Percentiles rank a stretch among this genome's conserved stretches.
Conservation (phyloP, 2,888 invertebrate species). For the Hipparchia sbordonii region DNA sequence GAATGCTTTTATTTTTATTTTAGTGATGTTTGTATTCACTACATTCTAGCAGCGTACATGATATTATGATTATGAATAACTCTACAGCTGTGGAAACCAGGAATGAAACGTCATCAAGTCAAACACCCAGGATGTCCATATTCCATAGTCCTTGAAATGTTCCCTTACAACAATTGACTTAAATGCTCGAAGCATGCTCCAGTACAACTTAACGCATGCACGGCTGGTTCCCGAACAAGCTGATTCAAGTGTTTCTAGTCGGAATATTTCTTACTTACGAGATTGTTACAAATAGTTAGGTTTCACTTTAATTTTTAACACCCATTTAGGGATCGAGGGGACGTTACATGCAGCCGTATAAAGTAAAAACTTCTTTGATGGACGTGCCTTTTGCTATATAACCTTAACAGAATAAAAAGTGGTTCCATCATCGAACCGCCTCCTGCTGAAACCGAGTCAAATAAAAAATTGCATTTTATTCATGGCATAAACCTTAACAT, state of each 20-base stretch:
- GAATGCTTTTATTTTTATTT: too few species aligned
- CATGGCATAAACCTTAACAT: constrained; percentile 78
- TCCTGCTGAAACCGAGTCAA: constrained; percentile 48
- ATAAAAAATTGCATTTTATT: constrained; percentile 78
- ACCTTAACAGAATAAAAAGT: constrained; percentile 52
- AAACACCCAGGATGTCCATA: constrained; percentile 4
- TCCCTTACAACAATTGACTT: background rate
- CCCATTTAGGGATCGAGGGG: constrained; percentile 2
- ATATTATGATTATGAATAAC: too few species aligned
- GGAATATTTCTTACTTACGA: background rate
- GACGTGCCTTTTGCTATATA: constrained; percentile 36
- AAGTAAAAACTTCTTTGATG: constrained; percentile 32
- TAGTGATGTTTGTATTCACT: too few species aligned
- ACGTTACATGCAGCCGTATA: constrained; percentile 8
- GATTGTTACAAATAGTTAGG: background rate
- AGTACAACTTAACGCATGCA: background rate
- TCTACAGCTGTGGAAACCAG: background rate
- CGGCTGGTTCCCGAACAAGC: background rate
- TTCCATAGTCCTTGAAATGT: background rate
- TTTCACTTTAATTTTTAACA: constrained; percentile 6
- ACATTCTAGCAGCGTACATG: too few species aligned
- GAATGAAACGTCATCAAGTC: background rate
- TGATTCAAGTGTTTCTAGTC: background rate
- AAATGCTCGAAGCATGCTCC: constrained; percentile 3
- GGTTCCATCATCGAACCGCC: constrained; percentile 51